phyloP scores from a whole-genome alignment of 2,888 invertebrate genomes.

The Epicampocera succincta region DNA sequence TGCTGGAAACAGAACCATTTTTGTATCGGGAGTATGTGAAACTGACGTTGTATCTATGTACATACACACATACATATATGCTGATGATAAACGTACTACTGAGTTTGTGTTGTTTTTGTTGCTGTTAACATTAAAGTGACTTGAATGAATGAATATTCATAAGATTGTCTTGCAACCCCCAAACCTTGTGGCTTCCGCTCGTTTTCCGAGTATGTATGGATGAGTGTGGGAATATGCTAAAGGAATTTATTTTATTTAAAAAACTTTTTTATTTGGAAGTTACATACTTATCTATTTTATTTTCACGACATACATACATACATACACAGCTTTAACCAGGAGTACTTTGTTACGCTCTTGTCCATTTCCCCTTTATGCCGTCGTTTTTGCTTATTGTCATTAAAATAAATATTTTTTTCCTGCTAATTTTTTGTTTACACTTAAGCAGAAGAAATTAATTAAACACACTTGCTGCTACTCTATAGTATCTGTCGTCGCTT shows the following conservation, averaged over 20 bases:
- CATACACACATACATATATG: neutral
- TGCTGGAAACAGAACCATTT: neutral
- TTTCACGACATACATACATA: neutral
- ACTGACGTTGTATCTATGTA: neutral
- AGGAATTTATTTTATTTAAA: too few species aligned
- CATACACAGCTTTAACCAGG: too few species aligned
- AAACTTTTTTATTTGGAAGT: too few species aligned
- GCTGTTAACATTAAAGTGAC: conserved; percentile 32
- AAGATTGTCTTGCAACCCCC: conserved; percentile 5
- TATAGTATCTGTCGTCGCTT: neutral
- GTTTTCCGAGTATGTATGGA: conserved; percentile 9
- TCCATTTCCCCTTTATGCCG: neutral
- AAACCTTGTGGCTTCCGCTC: neutral
- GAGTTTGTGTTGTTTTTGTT: conserved; percentile 33
- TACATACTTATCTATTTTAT: too few species aligned
- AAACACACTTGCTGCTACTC: conserved; percentile 66
- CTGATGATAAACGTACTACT: conserved; percentile 8
- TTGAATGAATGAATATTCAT: conserved; percentile 65
- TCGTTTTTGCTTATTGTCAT: conserved; percentile 66
- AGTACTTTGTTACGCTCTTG: neutral
- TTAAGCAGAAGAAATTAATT: conserved; percentile 67
- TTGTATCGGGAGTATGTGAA: neutral
- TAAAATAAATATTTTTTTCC: conserved; percentile 76
- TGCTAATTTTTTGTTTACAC: conserved; percentile 18
- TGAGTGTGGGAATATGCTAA: too few species aligned